Evolutionary conservation across 1,140 invertebrate genomes (phyloP), one percentile per base, ranked within the genome.

Genomic region (Helicoverpa zea): DNA sequence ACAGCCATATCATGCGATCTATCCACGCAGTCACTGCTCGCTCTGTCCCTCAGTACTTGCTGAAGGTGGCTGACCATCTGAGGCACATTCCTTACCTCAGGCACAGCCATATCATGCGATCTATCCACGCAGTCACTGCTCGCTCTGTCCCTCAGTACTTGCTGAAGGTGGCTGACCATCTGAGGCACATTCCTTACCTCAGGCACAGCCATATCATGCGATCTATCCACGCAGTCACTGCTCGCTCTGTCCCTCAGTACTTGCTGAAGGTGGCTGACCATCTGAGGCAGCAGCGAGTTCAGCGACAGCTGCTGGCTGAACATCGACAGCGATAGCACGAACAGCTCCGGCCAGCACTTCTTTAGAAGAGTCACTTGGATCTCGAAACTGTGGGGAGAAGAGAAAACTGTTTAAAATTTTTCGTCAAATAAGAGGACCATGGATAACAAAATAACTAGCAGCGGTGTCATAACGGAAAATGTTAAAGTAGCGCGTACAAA

Each of bases 321-420:
- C 92, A 99, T 98, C 2, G 98, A 97, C 77, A 99, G 95, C 9
- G 98, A 98, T 16, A 99, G 95, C 3, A 98, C 97, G 94, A 99
- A 99, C 75, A 99, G 91, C 90, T 99, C 98, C 89, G 98, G 97
- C 99, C 99, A 99, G 87, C 97, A 98, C 81, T 97, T 97, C 88
- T 97, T 97, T 51, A 99, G 95, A 54, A 99, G 92, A 7, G 96
- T 96, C 79, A 98, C 97, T 95, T 99, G 98, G 66, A 97, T 96
- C 78, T 99, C 98, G 76, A 97, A 96, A 81, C 98, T 99, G 95
- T 82, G 95, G 95, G 80, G 18, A 73, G 76, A 18, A 5, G 5
- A 63, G 9, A 43, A 13, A 63, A 16, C 12, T 51, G 56, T 30
- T 76, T 10, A 58, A 47, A n/a, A n/a, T n/a, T n/a, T n/a, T n/a